Conservation (phyloP, 2,113 vertebrate species). For the Cacatua alba region DNA sequence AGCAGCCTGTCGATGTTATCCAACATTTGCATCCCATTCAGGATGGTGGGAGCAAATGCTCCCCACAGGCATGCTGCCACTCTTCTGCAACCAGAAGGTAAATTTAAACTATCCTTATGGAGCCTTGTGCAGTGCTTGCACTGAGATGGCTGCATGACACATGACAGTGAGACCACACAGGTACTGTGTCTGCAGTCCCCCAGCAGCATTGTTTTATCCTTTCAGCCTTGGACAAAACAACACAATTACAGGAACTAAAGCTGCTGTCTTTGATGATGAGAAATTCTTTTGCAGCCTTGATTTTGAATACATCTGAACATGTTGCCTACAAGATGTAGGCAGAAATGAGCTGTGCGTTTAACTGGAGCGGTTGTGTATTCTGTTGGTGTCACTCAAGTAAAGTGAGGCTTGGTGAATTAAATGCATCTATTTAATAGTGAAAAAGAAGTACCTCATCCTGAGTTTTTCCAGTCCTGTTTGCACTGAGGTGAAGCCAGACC, state of each 20-base stretch:
- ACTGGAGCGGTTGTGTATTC: conserved; percentile 47
- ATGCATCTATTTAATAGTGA: not conserved
- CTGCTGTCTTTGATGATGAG: conserved; percentile 40
- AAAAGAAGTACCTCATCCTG: not conserved
- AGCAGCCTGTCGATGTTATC: not conserved
- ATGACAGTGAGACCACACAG: conserved; percentile 25
- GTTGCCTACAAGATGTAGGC: conserved; percentile 46
- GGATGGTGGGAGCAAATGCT: not conserved
- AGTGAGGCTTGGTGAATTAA: not conserved
- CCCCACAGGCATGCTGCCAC: rapidly evolving
- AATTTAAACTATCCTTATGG: not conserved
- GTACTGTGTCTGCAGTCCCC: not conserved
- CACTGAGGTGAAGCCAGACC: not conserved
- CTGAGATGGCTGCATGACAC: not conserved
- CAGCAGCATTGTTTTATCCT: not conserved
- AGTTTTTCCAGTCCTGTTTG: not conserved
- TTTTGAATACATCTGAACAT: conserved; percentile 55
- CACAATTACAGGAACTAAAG: conserved; percentile 14
- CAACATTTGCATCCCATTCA: not conserved
- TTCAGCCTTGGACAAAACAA: conserved; percentile 50
- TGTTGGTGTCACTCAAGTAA: conserved; percentile 52
- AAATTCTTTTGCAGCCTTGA: conserved; percentile 37
- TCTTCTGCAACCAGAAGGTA: not conserved
- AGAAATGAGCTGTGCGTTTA: conserved; percentile 51
- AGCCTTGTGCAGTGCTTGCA: rapidly evolving